Evolutionary conservation across 2,113 vertebrate genomes (phyloP), one percentile per base, ranked within the genome.

Genomic region (Colossoma macropomum): DNA sequence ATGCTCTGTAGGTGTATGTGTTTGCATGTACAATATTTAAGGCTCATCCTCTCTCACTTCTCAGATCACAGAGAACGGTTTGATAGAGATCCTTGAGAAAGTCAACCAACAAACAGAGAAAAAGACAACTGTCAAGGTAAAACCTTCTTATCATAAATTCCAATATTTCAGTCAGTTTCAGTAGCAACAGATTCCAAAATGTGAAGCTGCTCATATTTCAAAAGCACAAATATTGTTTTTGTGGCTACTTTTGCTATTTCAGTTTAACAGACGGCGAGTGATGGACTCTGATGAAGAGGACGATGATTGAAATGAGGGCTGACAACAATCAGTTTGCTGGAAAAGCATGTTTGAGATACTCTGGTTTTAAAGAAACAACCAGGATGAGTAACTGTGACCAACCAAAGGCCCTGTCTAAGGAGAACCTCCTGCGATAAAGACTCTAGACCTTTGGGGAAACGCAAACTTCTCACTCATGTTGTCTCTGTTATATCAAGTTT

Each of bases 51-150:
- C 23, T 27, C 54, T 80, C 59, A 25, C 28, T 89, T 87, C 74
- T 15, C 85, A 99, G 98, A 95, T 99, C 87, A 95, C 97, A 12
- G 98, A 99, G 85, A 93, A 96, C 34, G 97, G 97, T 68, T 94
- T 99, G 90, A 98, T 99, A 86, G 98, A 99, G 94, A 99, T 99
- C 91, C 95, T 99, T 84, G 96, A 99, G 94, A 98, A 99, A 95
- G 97, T 98, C 86, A 98, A 97, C 91, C 96, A 98, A 85, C 97
- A 99, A 92, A 98, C 95, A 79, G 97, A 99, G 74, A 99, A 98
- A 93, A 99, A 96, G 90, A 99, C 93, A 21, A 99, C 97, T 25
- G 98, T 99, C 77, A 99, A 92, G 93, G 98, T 99, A 91, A 94
- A 91, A 83, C 38, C 15, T 27, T 68, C 1, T 30, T 21, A 62